phyloP scores from a whole-genome alignment of 2,113 vertebrate species.

The Elephantulus edwardii region DNA sequence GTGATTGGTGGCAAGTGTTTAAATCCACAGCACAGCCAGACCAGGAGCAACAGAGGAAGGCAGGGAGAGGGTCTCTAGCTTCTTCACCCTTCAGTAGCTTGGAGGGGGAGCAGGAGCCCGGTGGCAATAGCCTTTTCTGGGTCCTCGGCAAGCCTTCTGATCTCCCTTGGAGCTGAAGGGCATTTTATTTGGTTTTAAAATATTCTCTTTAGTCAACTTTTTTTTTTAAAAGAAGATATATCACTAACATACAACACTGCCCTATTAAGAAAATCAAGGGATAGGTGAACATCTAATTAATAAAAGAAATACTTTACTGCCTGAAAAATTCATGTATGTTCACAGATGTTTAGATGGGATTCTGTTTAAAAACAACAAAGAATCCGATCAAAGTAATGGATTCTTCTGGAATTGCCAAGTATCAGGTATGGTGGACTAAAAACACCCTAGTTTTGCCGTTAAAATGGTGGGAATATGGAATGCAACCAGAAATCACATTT shows the following conservation, averaged over 20 bases:
- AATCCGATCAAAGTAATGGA: background rate
- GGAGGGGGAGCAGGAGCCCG: background rate
- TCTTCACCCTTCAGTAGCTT: background rate
- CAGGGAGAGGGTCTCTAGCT: background rate
- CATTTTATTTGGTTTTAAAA: slow-evolving; percentile 76
- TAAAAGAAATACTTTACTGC: slow-evolving; percentile 45
- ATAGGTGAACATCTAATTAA: slow-evolving; percentile 41
- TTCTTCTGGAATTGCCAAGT: background rate
- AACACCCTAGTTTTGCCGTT: background rate
- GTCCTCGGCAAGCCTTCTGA: slow-evolving; percentile 32
- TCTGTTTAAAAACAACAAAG: background rate
- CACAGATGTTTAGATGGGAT: background rate
- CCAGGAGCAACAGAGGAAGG: too few relatives aligned
- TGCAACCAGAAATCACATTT: background rate
- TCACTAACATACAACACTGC: slow-evolving; percentile 70
- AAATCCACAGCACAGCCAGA: background rate
- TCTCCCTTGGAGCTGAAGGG: slow-evolving; percentile 59
- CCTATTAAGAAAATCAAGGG: slow-evolving; percentile 40
- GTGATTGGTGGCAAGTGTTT: background rate
- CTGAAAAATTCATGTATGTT: slow-evolving; percentile 41
- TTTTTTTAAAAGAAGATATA: slow-evolving; percentile 56
- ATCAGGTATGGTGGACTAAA: background rate
- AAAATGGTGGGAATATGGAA: background rate
- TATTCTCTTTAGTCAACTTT: slow-evolving; percentile 75
- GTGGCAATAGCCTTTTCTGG: background rate